phyloP scores from a whole-genome alignment of 2,797 vertebrate genomes.

The Anas capensis region DNA sequence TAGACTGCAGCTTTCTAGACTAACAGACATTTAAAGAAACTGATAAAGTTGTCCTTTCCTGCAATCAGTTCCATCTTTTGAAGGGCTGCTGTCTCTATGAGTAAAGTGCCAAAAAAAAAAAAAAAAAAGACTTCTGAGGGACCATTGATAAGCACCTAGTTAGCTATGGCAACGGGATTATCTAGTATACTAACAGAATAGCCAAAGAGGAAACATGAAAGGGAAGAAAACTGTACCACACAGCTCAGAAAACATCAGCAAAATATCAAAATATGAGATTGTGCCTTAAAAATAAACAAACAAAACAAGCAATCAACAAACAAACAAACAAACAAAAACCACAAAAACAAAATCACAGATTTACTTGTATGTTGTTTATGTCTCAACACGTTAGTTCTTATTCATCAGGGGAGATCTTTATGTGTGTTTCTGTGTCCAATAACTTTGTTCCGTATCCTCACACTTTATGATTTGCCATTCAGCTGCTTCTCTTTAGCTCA shows the following conservation, averaged over 20 bases:
- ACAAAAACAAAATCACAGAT: neutral
- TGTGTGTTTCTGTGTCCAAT: neutral
- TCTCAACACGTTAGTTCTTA: neutral
- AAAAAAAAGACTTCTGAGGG: neutral
- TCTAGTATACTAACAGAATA: neutral
- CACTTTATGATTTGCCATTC: neutral
- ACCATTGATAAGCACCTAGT: neutral
- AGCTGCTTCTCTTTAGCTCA: neutral
- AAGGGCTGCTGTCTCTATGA: neutral
- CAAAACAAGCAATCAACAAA: neutral
- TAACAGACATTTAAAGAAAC: neutral
- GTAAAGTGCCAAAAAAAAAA: neutral
- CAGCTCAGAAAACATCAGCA: neutral
- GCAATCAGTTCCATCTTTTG: neutral
- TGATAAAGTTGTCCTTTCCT: conserved; percentile 1
- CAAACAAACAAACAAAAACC: no score
- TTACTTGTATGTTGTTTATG: neutral
- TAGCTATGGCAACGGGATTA: neutral
- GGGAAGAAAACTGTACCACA: neutral
- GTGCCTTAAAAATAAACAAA: neutral
- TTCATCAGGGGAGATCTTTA: neutral
- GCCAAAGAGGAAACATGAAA: neutral
- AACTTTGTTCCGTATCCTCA: neutral
- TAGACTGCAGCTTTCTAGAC: neutral
- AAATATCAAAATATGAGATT: neutral